Evolutionary conservation across 2,113 vertebrate genomes (phyloP), one percentile per base, ranked within the genome.

Genomic region (Fregata magnificens): DNA sequence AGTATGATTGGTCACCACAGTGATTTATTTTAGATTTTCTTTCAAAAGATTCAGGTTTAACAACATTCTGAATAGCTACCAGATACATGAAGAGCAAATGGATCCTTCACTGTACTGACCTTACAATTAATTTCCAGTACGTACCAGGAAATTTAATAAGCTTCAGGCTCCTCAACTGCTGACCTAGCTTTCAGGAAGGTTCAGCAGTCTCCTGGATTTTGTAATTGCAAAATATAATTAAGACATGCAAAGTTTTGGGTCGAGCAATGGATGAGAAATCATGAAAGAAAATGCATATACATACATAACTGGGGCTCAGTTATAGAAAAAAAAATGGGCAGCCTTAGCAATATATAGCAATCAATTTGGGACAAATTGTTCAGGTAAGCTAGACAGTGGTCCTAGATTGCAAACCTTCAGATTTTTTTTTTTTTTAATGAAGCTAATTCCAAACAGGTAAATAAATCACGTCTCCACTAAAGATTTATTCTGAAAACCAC

Each of bases 221-320:
- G 81, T 88, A 96, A 98, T 84, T 72, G 91, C 88, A 97, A 95
- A 88, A 96, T 92, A 82, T 72, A 97, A 98, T 94, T 91, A 94
- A 94, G 85, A 87, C 40, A 91, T 59, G 36, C 49, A 90, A 82
- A 95, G 34, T 52, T 79, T 91, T 49, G 53, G 49, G 61, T 91
- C 84, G 91, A 89, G 36, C 6, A 80, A 77, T 1, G 3, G 31
- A 77, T 6, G 6, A 88, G 21, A 85, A 90, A 85, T 91, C 36
- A 50, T 34, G 31, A 87, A n/a, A 82, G 28, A 85, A 76, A 94
- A 18, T 29, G 34, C 10, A 32, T 13, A 66, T 10, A 28, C 29
- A 38, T 28, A 73, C 3, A 52, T 45, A 65, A 76, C 16, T 47
- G 19, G 16, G 71, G 52, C 11, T 91, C 29, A 86, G 29, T 59